Base-by-base conservation (phyloP, 2,113 vertebrate species). In the Thamnophis sirtalis region DNA sequence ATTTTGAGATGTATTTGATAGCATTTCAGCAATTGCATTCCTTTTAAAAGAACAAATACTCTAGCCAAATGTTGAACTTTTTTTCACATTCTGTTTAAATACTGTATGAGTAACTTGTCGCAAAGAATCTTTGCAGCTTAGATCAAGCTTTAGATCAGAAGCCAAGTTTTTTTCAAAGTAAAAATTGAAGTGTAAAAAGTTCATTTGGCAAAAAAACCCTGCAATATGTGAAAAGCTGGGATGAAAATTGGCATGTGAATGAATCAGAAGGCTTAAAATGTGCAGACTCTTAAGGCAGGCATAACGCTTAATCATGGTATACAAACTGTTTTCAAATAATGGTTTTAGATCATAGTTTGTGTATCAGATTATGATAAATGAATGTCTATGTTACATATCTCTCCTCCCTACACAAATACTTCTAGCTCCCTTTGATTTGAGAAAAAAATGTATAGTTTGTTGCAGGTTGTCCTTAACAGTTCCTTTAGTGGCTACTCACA, bases 41-140 rank as follows among this genome's bases (percentile, higher is more conserved):
- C 53, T 95, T 96, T 93, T 73, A 94, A 92, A 94, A 56, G 8
- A 21, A 21, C 80, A 2, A 0, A 0, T 4, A 90, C 58, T 94
- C 49, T 48, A 94, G 90, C 87, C 58, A 95, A 95, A 33, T 50
- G 5, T 68, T 93, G 89, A n/a, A 56, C 13, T 58, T 33, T 84
- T 68, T 89, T 89, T 89, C 92, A 90, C 96, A 95, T 97, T 92
- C 92, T 93, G n/a, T 91, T 91, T 94, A 92, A 91, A 88, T 95
- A 68, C 63, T 68, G 63, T 68, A 89, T 94, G 94, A 96, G 86
- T 92, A 96, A 93, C 60, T 95, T 96, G 68, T 43, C 53, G 56
- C 96, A 95, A 96, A 93, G 95, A 95, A 95, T 95, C 93, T 94
- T 86, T 95, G 93, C 94, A 48, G 1, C 68, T 84, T 93, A 95